Conservation (phyloP, 2,797 vertebrate species). For the Tenualosa thibaudeaui region DNA sequence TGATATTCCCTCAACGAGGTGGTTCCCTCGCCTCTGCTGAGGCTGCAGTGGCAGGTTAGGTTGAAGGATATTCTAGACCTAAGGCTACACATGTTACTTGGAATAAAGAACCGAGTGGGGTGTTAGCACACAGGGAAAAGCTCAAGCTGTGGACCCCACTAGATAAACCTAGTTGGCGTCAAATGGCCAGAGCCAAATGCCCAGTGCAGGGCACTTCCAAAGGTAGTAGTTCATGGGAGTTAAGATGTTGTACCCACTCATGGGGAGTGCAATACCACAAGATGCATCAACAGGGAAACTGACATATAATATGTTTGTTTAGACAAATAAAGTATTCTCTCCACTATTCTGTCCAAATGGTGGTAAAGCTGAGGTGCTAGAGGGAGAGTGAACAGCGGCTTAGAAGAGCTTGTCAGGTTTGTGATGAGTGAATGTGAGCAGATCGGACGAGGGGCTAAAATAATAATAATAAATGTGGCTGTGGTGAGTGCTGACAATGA, state of each 20-base stretch:
- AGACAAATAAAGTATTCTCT: constrained; percentile 46
- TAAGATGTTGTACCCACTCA: background rate
- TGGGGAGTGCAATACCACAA: constrained; percentile 40
- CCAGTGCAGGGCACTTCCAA: background rate
- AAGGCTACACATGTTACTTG: constrained; percentile 51
- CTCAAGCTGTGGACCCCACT: background rate
- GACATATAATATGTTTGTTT: constrained; percentile 35
- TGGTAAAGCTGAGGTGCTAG: background rate
- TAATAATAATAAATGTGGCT: constrained; percentile 51
- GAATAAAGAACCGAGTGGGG: constrained; percentile 16
- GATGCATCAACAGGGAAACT: background rate
- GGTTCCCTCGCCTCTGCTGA: constrained; percentile 41
- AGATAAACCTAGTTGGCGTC: background rate
- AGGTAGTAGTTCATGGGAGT: background rate
- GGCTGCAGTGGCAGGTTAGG: constrained; percentile 56
- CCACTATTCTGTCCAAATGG: constrained; percentile 36
- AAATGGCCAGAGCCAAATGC: background rate
- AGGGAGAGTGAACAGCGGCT: constrained; percentile 27
- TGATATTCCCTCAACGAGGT: constrained; percentile 32
- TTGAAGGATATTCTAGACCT: constrained; percentile 64
- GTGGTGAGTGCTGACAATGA: constrained; percentile 65
- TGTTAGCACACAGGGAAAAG: constrained; percentile 59
- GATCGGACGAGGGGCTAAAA: constrained; percentile 21
- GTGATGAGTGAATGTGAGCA: constrained; percentile 17
- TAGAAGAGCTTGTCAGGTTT: constrained; percentile 35